Conservation (phyloP, 2,797 vertebrate genomes). For the Glyptemys insculpta region DNA sequence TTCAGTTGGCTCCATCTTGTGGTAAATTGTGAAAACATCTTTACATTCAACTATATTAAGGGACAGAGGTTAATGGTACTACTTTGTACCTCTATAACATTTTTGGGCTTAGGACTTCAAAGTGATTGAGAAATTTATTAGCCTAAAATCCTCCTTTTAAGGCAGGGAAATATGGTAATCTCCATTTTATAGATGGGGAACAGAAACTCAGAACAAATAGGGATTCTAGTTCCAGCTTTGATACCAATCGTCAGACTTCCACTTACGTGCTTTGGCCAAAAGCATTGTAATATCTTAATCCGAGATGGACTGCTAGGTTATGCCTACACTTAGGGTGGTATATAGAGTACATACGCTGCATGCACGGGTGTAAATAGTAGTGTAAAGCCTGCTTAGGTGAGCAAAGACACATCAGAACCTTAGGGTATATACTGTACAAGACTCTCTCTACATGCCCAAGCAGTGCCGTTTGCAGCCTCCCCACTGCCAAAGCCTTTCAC, state of each 20-base stretch:
- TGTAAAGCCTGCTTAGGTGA: too few relatives aligned
- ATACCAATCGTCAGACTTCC: background rate
- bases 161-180: background rate
- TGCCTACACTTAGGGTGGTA: too few relatives aligned
- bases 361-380: too few relatives aligned
- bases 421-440: too few relatives aligned
- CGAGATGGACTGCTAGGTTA: too few relatives aligned
- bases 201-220: background rate
- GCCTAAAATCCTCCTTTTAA: background rate
- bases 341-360: too few relatives aligned
- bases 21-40: conserved; percentile 13
- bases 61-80: background rate
- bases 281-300: background rate
- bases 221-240: too few relatives aligned
- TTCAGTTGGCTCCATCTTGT: conserved; percentile 63
- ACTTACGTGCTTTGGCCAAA: background rate
- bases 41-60: background rate
- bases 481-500: too few relatives aligned
- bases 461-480: too few relatives aligned
- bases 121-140: background rate
- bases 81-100: background rate
- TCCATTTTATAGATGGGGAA: background rate
- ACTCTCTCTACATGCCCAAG: too few relatives aligned
- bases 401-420: too few relatives aligned
- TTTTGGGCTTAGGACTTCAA: background rate